A percentile compares a stretch with the other conserved stretches of the same genome.
Conservation (phyloP, 1,140 invertebrate genomes). For the Anthonomus grandis region DNA sequence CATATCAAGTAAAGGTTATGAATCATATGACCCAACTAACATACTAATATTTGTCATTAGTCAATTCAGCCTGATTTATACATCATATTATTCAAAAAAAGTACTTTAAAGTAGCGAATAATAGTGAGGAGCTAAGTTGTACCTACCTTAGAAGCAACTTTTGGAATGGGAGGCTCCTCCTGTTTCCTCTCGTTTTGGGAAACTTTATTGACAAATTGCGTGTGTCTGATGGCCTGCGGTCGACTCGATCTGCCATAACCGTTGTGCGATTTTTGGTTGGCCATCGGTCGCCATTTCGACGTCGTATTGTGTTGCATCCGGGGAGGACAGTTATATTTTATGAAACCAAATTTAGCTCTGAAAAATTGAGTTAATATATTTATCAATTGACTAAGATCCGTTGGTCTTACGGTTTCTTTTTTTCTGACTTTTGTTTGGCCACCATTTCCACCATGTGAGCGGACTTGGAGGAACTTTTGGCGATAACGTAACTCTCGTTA, state of each 20-base stretch:
- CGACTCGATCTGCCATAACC: constrained; percentile 19
- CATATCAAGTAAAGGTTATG: too few species aligned
- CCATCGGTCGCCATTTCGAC: constrained; percentile 29
- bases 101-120: background rate
- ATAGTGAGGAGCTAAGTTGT: too few species aligned
- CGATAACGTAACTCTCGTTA: constrained; percentile 54
- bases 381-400: background rate
- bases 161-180: background rate
- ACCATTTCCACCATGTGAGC: constrained; percentile 60
- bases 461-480: constrained; percentile 53
- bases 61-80: too few species aligned
- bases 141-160: constrained; percentile 4
- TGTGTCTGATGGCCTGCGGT: constrained; percentile 28
- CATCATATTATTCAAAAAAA: too few species aligned
- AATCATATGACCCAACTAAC: too few species aligned
- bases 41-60: too few species aligned
- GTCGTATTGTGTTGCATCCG: constrained; percentile 1
- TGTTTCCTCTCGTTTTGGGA: too few species aligned
- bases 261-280: constrained; percentile 6
- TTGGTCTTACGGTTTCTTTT: constrained; percentile 32
- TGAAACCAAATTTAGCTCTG: too few species aligned
- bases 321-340: too few species aligned
- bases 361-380: too few species aligned
- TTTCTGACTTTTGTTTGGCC: constrained; percentile 53
- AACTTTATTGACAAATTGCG: constrained; percentile 32